Conservation (phyloP, 1,140 invertebrate species). For the Homarus americanus region DNA sequence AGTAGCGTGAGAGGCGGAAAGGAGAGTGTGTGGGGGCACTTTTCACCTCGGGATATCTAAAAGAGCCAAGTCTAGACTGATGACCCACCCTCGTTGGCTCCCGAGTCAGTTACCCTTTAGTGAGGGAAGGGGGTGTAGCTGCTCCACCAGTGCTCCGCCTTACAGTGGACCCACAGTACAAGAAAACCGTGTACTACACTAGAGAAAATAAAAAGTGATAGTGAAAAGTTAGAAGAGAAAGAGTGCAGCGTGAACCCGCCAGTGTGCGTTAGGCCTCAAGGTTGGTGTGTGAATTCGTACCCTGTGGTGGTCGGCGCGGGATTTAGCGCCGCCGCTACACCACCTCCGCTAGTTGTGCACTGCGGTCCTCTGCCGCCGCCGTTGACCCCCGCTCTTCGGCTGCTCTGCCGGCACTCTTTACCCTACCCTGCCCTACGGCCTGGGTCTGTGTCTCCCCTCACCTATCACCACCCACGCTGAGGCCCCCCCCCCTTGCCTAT, state of each 20-base stretch:
- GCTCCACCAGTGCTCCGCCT: neutral
- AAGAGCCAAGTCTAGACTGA: slow-evolving; percentile 5
- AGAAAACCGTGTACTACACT: no score
- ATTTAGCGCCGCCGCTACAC: no score
- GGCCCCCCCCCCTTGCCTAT: neutral
- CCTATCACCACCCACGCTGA: neutral
- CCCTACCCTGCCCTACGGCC: neutral
- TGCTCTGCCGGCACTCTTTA: no score
- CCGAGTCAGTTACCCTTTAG: slow-evolving; percentile 11
- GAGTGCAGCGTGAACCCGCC: no score
- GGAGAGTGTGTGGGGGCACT: slow-evolving; percentile 1
- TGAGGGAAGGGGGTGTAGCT: neutral
- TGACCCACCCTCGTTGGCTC: slow-evolving; percentile 10
- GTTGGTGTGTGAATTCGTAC: neutral
- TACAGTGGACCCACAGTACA: no score
- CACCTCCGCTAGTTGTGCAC: no score
- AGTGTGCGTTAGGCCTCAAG: neutral
- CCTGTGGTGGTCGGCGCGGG: neutral
- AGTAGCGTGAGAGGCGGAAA: slow-evolving; percentile 1
- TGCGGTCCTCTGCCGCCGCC: no score
- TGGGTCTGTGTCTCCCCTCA: no score
- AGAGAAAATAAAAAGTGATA: no score
- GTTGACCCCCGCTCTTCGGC: no score
- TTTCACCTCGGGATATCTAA: neutral
- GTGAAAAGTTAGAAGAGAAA: no score